Evolutionary conservation across 2,888 invertebrate genomes (phyloP).

Genomic region (Phalangium opilio): DNA sequence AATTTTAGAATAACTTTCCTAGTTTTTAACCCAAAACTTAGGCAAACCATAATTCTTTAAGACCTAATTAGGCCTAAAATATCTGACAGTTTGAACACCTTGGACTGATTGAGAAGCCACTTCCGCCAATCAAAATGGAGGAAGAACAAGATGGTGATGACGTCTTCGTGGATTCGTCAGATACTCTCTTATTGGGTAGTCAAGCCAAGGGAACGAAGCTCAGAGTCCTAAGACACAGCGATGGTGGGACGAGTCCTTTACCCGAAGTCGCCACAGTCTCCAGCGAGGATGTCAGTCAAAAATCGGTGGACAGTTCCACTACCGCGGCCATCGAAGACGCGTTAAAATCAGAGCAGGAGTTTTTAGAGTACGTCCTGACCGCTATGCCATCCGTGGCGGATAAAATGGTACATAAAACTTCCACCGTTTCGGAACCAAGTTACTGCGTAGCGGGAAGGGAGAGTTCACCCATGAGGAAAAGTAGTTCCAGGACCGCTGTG

Average conservation of each 20-base stretch:
- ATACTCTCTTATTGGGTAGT: neutral
- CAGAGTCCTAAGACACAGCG: too few species aligned
- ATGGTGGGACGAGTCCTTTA: too few species aligned
- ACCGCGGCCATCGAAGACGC: slow-evolving; percentile 13
- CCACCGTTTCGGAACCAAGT: neutral
- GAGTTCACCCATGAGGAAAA: neutral
- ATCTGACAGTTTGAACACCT: too few species aligned
- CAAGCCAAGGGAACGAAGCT: neutral
- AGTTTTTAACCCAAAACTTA: too few species aligned
- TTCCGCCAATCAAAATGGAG: neutral
- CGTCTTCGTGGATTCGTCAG: neutral
- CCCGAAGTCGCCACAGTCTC: neutral
- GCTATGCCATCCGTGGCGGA: slow-evolving; percentile 6
- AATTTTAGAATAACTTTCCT: too few species aligned
- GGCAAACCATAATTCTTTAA: too few species aligned
- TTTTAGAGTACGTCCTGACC: slow-evolving; percentile 16
- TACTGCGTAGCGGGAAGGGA: neutral
- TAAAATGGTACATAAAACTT: neutral
- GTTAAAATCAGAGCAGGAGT: slow-evolving; percentile 17
- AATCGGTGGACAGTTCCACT: neutral
- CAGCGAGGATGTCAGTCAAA: neutral
- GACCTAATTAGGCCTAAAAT: too few species aligned
- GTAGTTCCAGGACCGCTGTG: neutral
- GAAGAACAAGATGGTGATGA: neutral
- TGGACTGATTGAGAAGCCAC: too few species aligned